Evolutionary conservation across 2,888 invertebrate species (phyloP), one percentile per base, ranked within the genome.

Genomic region (Molorchus minor): DNA sequence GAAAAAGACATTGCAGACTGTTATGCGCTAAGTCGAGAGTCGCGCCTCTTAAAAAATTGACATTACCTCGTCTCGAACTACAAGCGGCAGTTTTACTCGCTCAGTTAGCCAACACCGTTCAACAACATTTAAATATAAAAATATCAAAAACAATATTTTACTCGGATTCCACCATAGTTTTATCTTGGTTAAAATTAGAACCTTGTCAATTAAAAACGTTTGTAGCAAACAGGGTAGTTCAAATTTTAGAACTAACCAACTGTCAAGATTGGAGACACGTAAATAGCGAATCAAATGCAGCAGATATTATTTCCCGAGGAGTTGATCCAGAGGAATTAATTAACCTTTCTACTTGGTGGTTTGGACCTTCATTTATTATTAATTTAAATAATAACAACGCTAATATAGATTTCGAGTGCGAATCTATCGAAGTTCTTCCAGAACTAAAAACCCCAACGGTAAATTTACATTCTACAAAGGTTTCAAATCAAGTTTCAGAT

Each of bases 131-230:
- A 8, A 35, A 53, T 2, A 20, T 56, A 1, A 7, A 19, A 1
- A 1, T 45, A 8, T 12, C 25, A 12, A 33, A 44, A 17, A 29
- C 38, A 2, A 19, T 52, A 5, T 45, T 38, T 8, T 64, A 58
- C 53, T 44, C 44, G n/a, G 64, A 66, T 52, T 64, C 64, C 10
- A 55, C 52, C 13, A 60, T 62, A 5, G 45, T 58, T 1, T 53
- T 61, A 33, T 40, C 46, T n/a, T 66, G 64, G 64, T 36, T 64
- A 40, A 52, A 44, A 38, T 45, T 45, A 1, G 7, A 16, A 0
- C 58, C 65, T 1, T 49, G 51, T 41, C 19, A 16, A 8, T 56
- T 64, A 17, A 49, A 62, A 25, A 51, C 38, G 2, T 62, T 40
- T 20, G 56, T 62, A 15, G 54, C 58, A 8, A 53, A 61, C 21